Conservation (phyloP, 37 sponge, comb jelly and placozoan species). For the Petrosia ficiformis region DNA sequence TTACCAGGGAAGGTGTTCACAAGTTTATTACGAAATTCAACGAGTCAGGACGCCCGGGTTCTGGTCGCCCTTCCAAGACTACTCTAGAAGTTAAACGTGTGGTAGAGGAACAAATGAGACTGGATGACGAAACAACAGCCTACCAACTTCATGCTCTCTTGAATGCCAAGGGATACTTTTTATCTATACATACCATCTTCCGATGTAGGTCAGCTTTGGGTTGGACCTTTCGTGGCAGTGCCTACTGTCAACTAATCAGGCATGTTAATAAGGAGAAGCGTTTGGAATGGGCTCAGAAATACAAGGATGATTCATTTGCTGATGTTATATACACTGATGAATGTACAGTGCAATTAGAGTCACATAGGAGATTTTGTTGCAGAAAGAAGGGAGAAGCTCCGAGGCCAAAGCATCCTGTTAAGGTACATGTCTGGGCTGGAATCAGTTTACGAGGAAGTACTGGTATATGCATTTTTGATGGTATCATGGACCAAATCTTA, state of each 20-base stretch:
- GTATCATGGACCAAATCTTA: conserved; percentile 39
- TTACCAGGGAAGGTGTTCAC: no score
- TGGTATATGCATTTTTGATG: conserved; percentile 20
- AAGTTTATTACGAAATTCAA: no score
- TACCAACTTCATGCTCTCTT: conserved; percentile 11
- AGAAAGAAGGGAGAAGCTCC: no score
- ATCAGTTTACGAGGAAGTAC: conserved; percentile 28
- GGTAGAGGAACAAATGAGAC: conserved; percentile 28
- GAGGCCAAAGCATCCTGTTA: conserved; percentile 45
- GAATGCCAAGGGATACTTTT: background rate
- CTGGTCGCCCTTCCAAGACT: conserved; percentile 11
- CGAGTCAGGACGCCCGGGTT: conserved; percentile 2
- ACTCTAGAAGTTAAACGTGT: conserved; percentile 8
- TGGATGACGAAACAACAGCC: conserved; percentile 34
- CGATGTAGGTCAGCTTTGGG: conserved; percentile 13
- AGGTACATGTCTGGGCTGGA: conserved; percentile 53
- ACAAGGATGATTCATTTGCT: conserved; percentile 11
- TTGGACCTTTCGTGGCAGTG: conserved; percentile 38
- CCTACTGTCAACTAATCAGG: conserved; percentile 36
- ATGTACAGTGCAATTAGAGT: conserved; percentile 26
- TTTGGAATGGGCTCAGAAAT: conserved; percentile 19
- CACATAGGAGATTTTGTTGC: conserved; percentile 23
- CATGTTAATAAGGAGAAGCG: no score
- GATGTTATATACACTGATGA: conserved; percentile 42
- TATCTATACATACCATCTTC: conserved; percentile 10